Percentiles rank a stretch among this genome's conserved stretches.
phyloP scores from a whole-genome alignment of 2,113 vertebrate species.

The Caloenas nicobarica region DNA sequence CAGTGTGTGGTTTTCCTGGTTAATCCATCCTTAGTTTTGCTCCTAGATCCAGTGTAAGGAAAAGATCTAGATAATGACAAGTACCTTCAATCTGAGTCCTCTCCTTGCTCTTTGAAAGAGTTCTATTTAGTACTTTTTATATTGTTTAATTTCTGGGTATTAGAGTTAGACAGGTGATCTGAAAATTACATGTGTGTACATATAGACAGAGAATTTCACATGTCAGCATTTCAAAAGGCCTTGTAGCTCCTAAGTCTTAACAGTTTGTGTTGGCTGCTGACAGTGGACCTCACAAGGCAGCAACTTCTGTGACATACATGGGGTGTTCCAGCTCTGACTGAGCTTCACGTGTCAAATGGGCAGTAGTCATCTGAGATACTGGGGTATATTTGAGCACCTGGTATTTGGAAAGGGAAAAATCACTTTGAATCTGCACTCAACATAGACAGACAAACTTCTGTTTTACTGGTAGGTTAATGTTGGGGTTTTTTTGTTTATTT shows the following conservation, averaged over 20 bases:
- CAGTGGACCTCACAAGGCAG: neutral
- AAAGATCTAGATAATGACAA: neutral
- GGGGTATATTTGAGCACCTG: neutral
- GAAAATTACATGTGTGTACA: fast-evolving
- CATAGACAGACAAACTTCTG: neutral
- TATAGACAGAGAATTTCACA: neutral
- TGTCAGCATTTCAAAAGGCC: neutral
- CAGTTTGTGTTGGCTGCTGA: neutral
- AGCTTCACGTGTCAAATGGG: neutral
- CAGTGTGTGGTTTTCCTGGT: neutral
- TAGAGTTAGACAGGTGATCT: neutral
- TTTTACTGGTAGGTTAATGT: neutral
- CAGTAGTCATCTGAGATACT: neutral
- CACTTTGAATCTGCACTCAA: neutral
- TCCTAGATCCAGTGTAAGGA: neutral
- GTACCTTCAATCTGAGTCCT: neutral
- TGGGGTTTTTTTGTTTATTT: neutral
- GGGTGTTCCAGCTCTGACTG: neutral
- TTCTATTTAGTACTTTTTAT: neutral
- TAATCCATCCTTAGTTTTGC: neutral
- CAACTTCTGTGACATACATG: neutral
- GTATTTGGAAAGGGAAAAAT: neutral
- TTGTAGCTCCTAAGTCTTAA: neutral
- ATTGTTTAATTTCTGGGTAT: neutral
- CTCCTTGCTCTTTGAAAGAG: neutral